Evolutionary conservation across 2,888 invertebrate genomes (phyloP), one percentile per base, ranked within the genome.

Genomic region (Ptychoptera contaminata): DNA sequence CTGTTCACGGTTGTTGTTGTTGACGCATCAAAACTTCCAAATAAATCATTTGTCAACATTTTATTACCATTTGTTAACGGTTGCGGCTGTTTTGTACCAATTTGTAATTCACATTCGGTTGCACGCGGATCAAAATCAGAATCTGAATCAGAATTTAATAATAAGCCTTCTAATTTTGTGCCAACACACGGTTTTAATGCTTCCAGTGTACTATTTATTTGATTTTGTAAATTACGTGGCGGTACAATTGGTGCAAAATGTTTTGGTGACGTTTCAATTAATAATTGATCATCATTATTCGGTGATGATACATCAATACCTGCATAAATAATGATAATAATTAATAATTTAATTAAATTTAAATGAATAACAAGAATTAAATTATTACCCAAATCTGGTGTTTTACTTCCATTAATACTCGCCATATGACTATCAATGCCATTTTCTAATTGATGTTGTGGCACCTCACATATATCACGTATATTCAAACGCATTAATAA

Each of bases 61-160:
- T 43, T 42, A 35, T 16, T 42, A 8, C 34, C 12, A 12, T 42
- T 35, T n/a, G 40, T 30, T 11, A 40, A 11, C 34, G 29, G 37
- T 40, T 37, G 34, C 34, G 29, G 37, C 37, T 37, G 34, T 23
- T 11, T 16, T n/a, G 38, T 16, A 7, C 8, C 11, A 5, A 63
- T 55, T 1, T 69, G 61, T 14, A 59, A 54, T 1, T 73, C 72
- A 43, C 70, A 76, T 60, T 88, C 88, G 53, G 75, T 81, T 15
- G 88, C 88, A 49, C 91, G 75, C 1, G 92, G 91, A 70, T 92
- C 86, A 59, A 92, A 92, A 64, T 87, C 82, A 50, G 77, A 80
- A 55, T 90, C 86, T 45, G 88, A 79, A 60, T 87, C 83, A 1
- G 76, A 76, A 57, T 83, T 79, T 55, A 86, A 70, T 10, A 86